Evolutionary conservation across 2,888 invertebrate genomes (phyloP), one percentile per base, ranked within the genome.

Genomic region (Erpobdella octoculata): DNA sequence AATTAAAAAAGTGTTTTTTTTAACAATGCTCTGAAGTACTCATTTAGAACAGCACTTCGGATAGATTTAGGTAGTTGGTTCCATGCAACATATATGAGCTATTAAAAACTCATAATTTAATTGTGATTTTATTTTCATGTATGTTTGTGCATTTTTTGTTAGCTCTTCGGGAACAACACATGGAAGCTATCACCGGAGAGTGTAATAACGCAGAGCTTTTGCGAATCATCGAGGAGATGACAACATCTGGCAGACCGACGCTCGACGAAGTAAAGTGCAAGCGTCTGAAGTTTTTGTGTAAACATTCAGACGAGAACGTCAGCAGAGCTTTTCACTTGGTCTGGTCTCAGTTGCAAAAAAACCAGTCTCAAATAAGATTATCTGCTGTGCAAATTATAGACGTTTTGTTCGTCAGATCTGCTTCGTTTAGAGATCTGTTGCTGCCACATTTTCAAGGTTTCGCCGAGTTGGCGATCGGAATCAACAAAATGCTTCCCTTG

Each of bases 401-500:
- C 25, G 58, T 69, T n/a, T 36, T 69, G 31, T 69, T 69, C 53
- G 46, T 53, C 35, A n/a, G 69, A 33, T 69, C 69, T 15, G 28
- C 69, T 35, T 18, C 25, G 18, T 69, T 69, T 31, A 48, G 69
- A 69, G 48, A 33, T 36, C 37, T 69, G 25, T 2, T 69, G 21
- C 33, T 69, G 18, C 33, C 5, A 12, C n/a, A 58, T 18, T 58
- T 69, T n/a, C 46, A 58, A 31, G 58, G 35, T 3, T 69, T 35
- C 35, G 2, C 46, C n/a, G 36, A 69, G 1, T 53, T 69, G 31
- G 35, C 58, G 15, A n/a, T 69, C 33, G 69, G 69, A 18, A 69
- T 46, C 31, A 48, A 69, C 28, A 31, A 18, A 25, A 58, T 35
- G 9, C 25, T 28, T 6, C 33, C 33, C 33, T 58, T 69, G 8